phyloP scores from a whole-genome alignment of 2,888 invertebrate genomes.

The Cephus runcator region DNA sequence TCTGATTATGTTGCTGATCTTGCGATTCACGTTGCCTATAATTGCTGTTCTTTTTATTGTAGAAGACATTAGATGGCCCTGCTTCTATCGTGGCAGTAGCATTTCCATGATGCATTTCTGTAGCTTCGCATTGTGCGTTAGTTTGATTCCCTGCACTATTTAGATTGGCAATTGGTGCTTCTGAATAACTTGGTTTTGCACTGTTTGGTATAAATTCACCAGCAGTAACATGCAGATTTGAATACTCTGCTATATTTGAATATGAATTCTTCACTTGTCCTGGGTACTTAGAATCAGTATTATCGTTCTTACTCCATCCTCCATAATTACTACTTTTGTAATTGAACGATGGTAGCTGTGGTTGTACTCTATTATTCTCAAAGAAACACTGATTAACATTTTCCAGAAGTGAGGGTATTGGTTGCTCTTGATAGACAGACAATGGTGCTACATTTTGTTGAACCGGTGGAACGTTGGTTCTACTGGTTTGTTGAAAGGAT shows the following conservation, averaged over 20 bases:
- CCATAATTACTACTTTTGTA: conserved; percentile 23
- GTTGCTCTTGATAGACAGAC: neutral
- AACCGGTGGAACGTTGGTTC: neutral
- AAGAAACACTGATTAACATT: conserved; percentile 27
- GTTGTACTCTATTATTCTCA: conserved; percentile 27
- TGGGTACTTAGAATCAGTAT: conserved; percentile 8
- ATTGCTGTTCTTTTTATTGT: conserved; percentile 29
- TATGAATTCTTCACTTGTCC: neutral
- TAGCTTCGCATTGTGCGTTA: neutral
- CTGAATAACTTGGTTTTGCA: conserved; percentile 16
- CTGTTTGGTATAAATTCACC: conserved; percentile 71
- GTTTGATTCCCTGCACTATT: conserved; percentile 14
- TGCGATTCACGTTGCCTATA: conserved; percentile 33
- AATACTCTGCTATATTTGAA: conserved; percentile 41
- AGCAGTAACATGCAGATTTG: conserved; percentile 70
- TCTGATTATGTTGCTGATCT: conserved; percentile 29
- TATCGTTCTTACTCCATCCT: conserved; percentile 10
- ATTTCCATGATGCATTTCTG: neutral
- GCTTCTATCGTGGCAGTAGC: neutral
- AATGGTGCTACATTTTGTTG: neutral
- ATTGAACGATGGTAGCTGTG: conserved; percentile 21
- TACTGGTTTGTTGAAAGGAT: neutral
- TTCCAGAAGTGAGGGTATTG: conserved; percentile 8
- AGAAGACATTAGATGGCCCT: conserved; percentile 16
- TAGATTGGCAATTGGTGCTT: conserved; percentile 20